Percentiles rank a stretch among this genome's conserved stretches.
phyloP scores from a whole-genome alignment of 2,797 vertebrate genomes.

The Amniataba percoides region DNA sequence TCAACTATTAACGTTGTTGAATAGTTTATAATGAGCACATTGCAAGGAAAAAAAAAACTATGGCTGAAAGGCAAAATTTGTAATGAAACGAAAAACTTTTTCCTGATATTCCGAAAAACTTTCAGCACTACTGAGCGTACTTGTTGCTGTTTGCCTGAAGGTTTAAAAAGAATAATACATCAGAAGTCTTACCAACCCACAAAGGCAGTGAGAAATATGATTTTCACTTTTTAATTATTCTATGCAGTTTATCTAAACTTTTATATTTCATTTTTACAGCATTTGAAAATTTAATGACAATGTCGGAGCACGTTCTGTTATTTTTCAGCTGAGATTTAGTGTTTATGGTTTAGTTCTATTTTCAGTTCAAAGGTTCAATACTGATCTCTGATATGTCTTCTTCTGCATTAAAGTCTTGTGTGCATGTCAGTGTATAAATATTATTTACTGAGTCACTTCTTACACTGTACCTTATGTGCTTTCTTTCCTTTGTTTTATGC shows the following conservation, averaged over 20 bases:
- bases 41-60: constrained; percentile 21
- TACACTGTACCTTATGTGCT: no score
- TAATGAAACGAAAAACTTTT: constrained; percentile 37
- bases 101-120: constrained; percentile 31
- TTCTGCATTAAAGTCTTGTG: background rate
- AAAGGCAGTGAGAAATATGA: constrained; percentile 5
- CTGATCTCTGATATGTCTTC: background rate
- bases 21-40: constrained; percentile 50
- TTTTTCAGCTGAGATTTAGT: background rate
- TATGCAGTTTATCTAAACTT: background rate
- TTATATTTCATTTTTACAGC: no score
- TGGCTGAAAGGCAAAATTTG: constrained; percentile 40
- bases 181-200: constrained; percentile 3
- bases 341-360: background rate
- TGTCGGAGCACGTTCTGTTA: background rate
- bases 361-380: background rate
- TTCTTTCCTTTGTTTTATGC: background rate
- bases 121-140: constrained; percentile 12
- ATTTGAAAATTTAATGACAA: background rate
- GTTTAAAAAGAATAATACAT: constrained; percentile 31
- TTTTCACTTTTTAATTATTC: constrained; percentile 12
- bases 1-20: constrained; percentile 80
- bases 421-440: background rate
- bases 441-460: background rate
- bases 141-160: constrained; percentile 22